Evolutionary conservation across 2,888 invertebrate genomes (phyloP), one percentile per base, ranked within the genome.

Genomic region (Tenthredo distinguenda): DNA sequence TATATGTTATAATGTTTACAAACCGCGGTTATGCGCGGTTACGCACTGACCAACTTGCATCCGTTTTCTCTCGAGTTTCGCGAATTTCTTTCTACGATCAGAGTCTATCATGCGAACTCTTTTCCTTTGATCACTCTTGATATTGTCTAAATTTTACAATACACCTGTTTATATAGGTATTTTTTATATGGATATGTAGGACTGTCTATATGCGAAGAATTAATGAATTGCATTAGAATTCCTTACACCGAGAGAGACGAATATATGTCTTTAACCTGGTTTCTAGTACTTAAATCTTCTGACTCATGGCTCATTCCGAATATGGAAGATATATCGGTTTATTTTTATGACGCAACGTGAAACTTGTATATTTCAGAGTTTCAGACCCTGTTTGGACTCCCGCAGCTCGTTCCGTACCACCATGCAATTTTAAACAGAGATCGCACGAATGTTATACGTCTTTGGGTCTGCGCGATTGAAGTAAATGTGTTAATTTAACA

Each of bases 301-400:
- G 83, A 83, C 83, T 83, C 83, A 83, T 12, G 47, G 43, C 34
- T 47, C 65, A 12, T 83, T 68, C 68, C 83, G 71, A 83, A 83
- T 68, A 83, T 83, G 83, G 83, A 43, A 82, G 81, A 82, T 71
- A 72, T 84, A 65, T 85, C 85, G 77, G 85, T 82, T 85, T 82
- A 82, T 82, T 85, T 82, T 82, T 82, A 79, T 85, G 85, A 85
- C 81, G 85, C 81, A 79, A 85, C 81, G 55, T 40, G 50, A 31
- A 85, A 40, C n/a, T 62, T 26, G 58, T 81, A 58, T 62, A 81
- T 62, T 81, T 81, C 81, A 62, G 62, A 62, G 81, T 81, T 81
- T 81, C 62, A 81, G 83, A 68, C 83, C 83, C 83, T 83, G 34
- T 71, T 83, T 83, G 68, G 83, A 68, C 83, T 83, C 47, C 68